Evolutionary conservation across 2,113 vertebrate species (phyloP).

Genomic region (Marcusenius ussheri): DNA sequence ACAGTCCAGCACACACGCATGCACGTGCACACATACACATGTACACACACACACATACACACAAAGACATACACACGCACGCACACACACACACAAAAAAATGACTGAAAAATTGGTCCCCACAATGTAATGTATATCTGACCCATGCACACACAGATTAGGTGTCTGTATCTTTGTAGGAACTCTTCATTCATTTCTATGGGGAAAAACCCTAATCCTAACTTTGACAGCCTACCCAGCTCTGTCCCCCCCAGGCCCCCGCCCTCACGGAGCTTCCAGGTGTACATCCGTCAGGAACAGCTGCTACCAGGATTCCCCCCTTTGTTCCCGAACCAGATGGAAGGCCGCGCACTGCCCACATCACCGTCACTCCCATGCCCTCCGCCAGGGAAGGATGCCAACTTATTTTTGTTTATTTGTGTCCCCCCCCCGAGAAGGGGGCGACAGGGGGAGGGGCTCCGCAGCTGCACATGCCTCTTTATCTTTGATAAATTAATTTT

Average conservation of each 20-base stretch:
- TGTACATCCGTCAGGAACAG: slow-evolving; percentile 22
- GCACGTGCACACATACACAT: too few relatives aligned
- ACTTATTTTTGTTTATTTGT: slow-evolving; percentile 16
- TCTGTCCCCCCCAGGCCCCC: neutral
- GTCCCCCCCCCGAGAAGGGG: neutral
- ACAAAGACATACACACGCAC: too few relatives aligned
- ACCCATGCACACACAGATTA: too few relatives aligned
- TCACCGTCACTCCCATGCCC: neutral
- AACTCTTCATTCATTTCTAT: too few relatives aligned
- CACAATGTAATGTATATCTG: neutral
- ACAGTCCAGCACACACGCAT: too few relatives aligned
- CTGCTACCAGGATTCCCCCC: slow-evolving; percentile 22
- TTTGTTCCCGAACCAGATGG: slow-evolving; percentile 23
- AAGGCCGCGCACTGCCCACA: neutral
- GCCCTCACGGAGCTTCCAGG: slow-evolving; percentile 18
- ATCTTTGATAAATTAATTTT: slow-evolving; percentile 21
- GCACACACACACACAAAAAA: too few relatives aligned
- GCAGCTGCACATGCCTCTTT: slow-evolving; percentile 19
- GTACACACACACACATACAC: too few relatives aligned
- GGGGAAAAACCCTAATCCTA: too few relatives aligned
- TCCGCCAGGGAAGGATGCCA: slow-evolving; percentile 5
- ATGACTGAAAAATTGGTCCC: too few relatives aligned
- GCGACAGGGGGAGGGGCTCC: neutral
- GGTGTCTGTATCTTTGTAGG: too few relatives aligned
- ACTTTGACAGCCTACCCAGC: too few relatives aligned